Evolutionary conservation across 2,113 vertebrate species (phyloP).

Genomic region (Ciconia maguari): DNA sequence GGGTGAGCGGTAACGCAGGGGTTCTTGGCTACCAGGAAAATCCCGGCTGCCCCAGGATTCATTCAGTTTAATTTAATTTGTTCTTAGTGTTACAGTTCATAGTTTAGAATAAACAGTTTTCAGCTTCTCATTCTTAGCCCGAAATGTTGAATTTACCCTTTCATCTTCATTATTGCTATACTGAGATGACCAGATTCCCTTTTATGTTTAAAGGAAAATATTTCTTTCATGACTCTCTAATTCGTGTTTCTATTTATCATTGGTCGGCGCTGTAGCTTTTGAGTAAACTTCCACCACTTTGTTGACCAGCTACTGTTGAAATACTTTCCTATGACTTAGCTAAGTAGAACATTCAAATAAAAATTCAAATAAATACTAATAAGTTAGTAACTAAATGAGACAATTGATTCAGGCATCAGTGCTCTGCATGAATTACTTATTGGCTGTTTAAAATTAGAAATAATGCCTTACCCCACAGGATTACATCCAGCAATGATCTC

Average conservation of each 20-base stretch:
- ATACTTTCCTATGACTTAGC: not conserved
- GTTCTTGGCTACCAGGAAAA: too few species aligned
- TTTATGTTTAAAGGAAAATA: not conserved
- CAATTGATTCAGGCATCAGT: fast-evolving
- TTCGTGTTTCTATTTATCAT: fast-evolving
- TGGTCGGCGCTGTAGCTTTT: not conserved
- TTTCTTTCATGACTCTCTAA: too few species aligned
- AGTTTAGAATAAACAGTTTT: not conserved
- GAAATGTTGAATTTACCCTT: not conserved
- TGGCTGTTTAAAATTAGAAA: not conserved
- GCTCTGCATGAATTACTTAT: not conserved
- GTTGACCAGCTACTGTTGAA: not conserved
- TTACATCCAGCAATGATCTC: not conserved
- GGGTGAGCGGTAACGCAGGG: not conserved
- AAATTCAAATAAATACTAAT: not conserved
- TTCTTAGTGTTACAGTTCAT: not conserved
- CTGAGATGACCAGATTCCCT: fast-evolving
- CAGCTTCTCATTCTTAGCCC: not conserved
- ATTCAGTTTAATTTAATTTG: too few species aligned
- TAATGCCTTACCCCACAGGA: fast-evolving
- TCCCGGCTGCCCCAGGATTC: fast-evolving
- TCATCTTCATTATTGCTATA: fast-evolving
- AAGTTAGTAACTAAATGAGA: not conserved
- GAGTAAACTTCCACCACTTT: too few species aligned
- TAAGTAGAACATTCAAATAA: not conserved